Conservation (phyloP, 2,888 invertebrate species). For the Muschampia plurimacula region DNA sequence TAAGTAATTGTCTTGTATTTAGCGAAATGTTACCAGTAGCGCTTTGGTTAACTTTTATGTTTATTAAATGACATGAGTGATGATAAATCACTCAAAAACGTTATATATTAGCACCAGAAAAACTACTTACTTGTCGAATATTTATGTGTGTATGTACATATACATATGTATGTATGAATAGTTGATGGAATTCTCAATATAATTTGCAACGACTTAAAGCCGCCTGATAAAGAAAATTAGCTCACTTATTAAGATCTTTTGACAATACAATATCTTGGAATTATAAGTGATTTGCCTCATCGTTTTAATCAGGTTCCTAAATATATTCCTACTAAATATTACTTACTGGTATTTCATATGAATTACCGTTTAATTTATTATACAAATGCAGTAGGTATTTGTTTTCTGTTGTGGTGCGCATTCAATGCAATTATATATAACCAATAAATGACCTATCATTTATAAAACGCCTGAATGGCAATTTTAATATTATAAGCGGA, state of each 20-base stretch:
- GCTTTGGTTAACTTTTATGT: neutral
- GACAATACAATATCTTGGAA: no score
- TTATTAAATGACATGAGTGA: neutral
- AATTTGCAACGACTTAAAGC: no score
- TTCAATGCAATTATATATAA: neutral
- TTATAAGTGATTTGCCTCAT: no score
- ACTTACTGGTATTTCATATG: neutral
- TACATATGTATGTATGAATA: no score
- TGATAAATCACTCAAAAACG: neutral
- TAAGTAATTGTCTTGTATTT: neutral
- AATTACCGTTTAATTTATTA: neutral
- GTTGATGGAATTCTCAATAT: no score
- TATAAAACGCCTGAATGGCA: slow-evolving; percentile 4
- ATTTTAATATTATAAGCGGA: slow-evolving; percentile 41
- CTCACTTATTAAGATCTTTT: no score
- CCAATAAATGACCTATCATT: slow-evolving; percentile 17
- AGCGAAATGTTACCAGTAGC: neutral
- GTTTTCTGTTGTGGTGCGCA: neutral
- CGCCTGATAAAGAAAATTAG: no score
- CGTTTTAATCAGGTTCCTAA: no score
- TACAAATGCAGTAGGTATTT: neutral
- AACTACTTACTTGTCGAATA: no score
- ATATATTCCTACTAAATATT: neutral
- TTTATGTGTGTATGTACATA: no score
- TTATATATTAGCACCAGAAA: neutral